Evolutionary conservation across 2,888 invertebrate species (phyloP).

Genomic region (Drosophila suboccidentalis): DNA sequence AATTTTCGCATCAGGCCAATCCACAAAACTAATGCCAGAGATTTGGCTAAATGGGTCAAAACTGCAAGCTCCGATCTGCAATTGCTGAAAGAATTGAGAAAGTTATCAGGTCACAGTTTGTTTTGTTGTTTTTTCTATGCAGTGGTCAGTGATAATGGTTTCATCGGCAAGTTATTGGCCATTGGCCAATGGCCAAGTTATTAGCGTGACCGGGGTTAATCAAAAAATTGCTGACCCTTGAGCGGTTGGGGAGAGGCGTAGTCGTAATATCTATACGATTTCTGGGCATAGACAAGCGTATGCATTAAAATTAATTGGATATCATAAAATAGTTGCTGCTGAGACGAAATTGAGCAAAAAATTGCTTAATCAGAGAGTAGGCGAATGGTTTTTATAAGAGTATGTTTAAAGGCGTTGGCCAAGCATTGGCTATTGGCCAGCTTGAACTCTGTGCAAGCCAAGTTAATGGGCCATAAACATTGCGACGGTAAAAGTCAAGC

Average conservation of each 20-base stretch:
- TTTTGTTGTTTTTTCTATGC: not conserved
- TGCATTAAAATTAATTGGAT: slow-evolving; percentile 74
- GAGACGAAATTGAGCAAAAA: slow-evolving; percentile 38
- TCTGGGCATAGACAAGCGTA: slow-evolving; percentile 55
- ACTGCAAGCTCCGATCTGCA: slow-evolving; percentile 46
- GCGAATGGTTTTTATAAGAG: slow-evolving; percentile 30
- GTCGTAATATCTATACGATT: slow-evolving; percentile 43
- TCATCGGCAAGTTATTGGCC: slow-evolving; percentile 50
- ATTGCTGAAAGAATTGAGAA: slow-evolving; percentile 46
- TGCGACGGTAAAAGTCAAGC: slow-evolving; percentile 67
- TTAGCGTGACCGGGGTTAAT: slow-evolving; percentile 79
- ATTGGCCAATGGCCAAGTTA: slow-evolving; percentile 42
- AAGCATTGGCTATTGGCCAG: slow-evolving; percentile 30
- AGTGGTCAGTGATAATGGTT: slow-evolving; percentile 61
- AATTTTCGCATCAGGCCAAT: slow-evolving; percentile 83
- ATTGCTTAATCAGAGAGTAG: slow-evolving; percentile 71
- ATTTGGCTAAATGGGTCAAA: slow-evolving; percentile 81
- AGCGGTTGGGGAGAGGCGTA: slow-evolving; percentile 29
- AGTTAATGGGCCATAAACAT: slow-evolving; percentile 75
- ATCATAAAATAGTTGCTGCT: slow-evolving; percentile 64
- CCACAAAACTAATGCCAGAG: slow-evolving; percentile 80
- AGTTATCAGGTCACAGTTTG: slow-evolving; percentile 51
- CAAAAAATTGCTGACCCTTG: slow-evolving; percentile 81
- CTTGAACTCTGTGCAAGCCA: slow-evolving; percentile 54
- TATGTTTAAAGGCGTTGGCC: slow-evolving; percentile 61